Evolutionary conservation across 2,797 vertebrate species (phyloP).

Genomic region (Arnoldichthys spilopterus): DNA sequence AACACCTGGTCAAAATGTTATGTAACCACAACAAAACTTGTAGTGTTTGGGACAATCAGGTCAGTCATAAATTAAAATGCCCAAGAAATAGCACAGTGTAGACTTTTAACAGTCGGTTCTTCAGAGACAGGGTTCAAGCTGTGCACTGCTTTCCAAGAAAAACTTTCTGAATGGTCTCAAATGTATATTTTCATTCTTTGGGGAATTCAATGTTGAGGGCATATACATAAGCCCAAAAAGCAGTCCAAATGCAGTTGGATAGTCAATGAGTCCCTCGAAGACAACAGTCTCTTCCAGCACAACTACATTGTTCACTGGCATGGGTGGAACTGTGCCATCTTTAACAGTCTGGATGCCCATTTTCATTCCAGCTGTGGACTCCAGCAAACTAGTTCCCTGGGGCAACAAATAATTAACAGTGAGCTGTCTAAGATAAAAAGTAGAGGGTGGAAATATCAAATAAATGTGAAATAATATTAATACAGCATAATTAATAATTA

Average conservation of each 20-base stretch:
- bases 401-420: neutral
- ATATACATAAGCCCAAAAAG: slow-evolving; percentile 25
- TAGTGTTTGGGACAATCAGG: too few relatives aligned
- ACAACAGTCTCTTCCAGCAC: neutral
- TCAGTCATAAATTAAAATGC: too few relatives aligned
- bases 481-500: too few relatives aligned
- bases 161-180: slow-evolving; percentile 31
- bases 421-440: too few relatives aligned
- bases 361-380: neutral
- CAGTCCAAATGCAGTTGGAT: neutral
- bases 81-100: neutral
- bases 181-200: slow-evolving; percentile 34
- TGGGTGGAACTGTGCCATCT: neutral
- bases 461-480: too few relatives aligned
- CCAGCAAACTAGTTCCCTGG: neutral
- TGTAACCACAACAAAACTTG: too few relatives aligned
- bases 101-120: slow-evolving; percentile 7
- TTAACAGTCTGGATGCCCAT: neutral
- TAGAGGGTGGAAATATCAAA: neutral
- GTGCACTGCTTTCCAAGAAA: slow-evolving; percentile 30
- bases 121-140: slow-evolving; percentile 16
- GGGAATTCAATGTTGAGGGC: slow-evolving; percentile 36
- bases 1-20: too few relatives aligned
- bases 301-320: neutral
- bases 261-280: neutral